Conservation (phyloP, 2,888 invertebrate genomes). For the Xanthorhoe spadicearia region DNA sequence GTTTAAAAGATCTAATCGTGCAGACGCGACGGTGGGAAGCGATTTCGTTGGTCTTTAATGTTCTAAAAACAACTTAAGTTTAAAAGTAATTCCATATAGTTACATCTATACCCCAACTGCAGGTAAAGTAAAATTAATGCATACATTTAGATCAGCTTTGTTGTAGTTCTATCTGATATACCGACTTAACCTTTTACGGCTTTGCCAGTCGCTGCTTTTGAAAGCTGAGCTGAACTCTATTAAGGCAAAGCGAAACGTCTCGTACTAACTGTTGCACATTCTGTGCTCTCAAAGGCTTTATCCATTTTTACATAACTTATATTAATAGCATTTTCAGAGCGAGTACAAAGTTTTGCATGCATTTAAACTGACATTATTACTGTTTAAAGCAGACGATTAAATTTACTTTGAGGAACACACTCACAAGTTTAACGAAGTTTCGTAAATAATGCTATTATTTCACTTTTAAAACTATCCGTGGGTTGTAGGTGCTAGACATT, state of each 20-base stretch:
- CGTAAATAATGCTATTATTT: no score
- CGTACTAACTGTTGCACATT: constrained; percentile 28
- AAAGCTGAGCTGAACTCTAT: constrained; percentile 45
- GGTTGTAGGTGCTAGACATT: no score
- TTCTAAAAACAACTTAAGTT: background rate
- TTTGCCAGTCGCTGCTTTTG: constrained; percentile 32
- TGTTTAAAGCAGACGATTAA: background rate
- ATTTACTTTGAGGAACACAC: background rate
- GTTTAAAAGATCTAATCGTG: no score
- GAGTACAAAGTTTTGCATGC: constrained; percentile 51
- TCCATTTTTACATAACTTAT: constrained; percentile 66
- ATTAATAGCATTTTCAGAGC: constrained; percentile 61
- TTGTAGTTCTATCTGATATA: background rate
- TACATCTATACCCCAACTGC: background rate
- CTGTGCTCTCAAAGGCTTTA: constrained; percentile 52
- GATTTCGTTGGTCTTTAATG: background rate
- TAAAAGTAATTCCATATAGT: background rate
- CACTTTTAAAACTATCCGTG: no score
- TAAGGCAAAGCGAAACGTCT: constrained; percentile 43
- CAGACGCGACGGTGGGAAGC: no score
- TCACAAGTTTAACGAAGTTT: background rate
- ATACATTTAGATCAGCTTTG: background rate
- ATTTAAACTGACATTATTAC: no score
- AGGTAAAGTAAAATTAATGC: background rate
- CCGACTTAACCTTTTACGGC: constrained; percentile 13